These are phyloP conservation scores for Drosophila meridiana DNA, from an alignment of 2,888 invertebrate genomes.

Conservation along the genomic window DNA sequence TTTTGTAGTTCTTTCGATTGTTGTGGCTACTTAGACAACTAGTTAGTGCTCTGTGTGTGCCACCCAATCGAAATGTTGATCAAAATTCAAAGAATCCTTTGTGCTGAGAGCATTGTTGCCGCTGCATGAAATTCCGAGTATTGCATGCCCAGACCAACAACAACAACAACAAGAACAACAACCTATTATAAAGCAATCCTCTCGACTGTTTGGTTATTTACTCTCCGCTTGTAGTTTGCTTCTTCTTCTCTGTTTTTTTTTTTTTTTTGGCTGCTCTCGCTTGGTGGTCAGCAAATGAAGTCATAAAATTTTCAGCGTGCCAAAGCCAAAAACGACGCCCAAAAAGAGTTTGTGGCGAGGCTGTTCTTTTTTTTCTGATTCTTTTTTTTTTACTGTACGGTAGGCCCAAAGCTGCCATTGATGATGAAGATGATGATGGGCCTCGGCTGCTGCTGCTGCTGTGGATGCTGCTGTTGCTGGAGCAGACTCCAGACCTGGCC, in stretches of 20 bases:
- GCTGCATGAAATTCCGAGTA: conserved; percentile 72
- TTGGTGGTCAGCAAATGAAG: conserved; percentile 79
- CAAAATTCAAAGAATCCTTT: conserved; percentile 78
- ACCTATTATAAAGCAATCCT: conserved; percentile 72
- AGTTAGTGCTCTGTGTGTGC: conserved; percentile 43
- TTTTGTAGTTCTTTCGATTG: neutral
- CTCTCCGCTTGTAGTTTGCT: conserved; percentile 15
- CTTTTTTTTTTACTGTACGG: conserved; percentile 60
- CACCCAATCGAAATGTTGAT: conserved; percentile 64
- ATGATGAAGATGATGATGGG: conserved; percentile 77
- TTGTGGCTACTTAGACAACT: conserved; percentile 36
- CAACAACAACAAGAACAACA: conserved; percentile 24
- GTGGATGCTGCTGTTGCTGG: neutral
- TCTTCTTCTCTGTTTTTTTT: neutral
- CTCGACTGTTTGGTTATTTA: conserved; percentile 42
- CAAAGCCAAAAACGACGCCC: conserved; percentile 57
- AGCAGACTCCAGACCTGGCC: conserved; percentile 22
- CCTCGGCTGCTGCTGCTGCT: conserved; percentile 51
- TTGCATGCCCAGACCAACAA: conserved; percentile 55
- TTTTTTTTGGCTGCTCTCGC: conserved; percentile 54
- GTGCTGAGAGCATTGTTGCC: conserved; percentile 66
- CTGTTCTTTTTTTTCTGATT: neutral
- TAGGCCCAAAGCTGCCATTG: conserved; percentile 76
- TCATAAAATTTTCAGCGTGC: conserved; percentile 81
- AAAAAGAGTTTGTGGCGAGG: conserved; percentile 25